phyloP scores from a whole-genome alignment of 1,140 invertebrate species.

The Leptopilina clavipes region DNA sequence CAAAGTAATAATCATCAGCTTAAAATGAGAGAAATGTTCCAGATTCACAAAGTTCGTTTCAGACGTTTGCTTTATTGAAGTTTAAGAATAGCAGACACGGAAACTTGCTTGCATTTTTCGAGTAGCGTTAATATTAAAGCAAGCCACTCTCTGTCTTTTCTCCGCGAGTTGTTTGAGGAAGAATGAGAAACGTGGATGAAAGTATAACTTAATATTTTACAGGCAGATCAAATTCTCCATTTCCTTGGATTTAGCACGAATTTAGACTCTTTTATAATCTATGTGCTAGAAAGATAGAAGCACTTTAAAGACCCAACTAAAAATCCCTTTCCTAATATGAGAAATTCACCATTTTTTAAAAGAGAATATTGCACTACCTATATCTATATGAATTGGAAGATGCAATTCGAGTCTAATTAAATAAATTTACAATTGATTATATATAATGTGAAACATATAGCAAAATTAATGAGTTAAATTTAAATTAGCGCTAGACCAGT shows the following conservation, averaged over 20 bases:
- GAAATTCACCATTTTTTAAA: too few species aligned
- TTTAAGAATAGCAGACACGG: slow-evolving; percentile 30
- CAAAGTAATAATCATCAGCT: slow-evolving; percentile 20
- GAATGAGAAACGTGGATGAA: slow-evolving; percentile 26
- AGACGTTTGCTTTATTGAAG: slow-evolving; percentile 1
- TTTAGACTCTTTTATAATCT: slow-evolving; percentile 19
- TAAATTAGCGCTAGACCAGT: slow-evolving; percentile 29
- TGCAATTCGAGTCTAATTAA: background rate
- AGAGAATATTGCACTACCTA: background rate
- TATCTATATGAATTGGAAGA: too few species aligned
- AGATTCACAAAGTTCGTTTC: slow-evolving; percentile 9
- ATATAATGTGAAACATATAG: too few species aligned
- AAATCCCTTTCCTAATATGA: too few species aligned
- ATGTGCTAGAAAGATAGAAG: background rate
- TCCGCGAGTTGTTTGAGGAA: slow-evolving; percentile 14
- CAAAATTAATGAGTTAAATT: slow-evolving; percentile 15
- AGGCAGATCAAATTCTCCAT: slow-evolving; percentile 26
- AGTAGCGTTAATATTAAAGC: slow-evolving; percentile 31
- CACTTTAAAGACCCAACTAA: background rate
- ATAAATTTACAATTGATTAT: background rate
- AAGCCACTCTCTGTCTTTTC: slow-evolving; percentile 23
- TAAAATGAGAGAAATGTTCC: slow-evolving; percentile 14
- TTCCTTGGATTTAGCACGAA: slow-evolving; percentile 19
- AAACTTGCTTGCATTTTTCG: slow-evolving; percentile 28
- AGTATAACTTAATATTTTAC: slow-evolving; percentile 32